A percentile compares a stretch with the other conserved stretches of the same genome.
These are phyloP conservation scores for Idaea dimidiata DNA, from an alignment of 2,888 invertebrate species.

Conservation along the genomic window DNA sequence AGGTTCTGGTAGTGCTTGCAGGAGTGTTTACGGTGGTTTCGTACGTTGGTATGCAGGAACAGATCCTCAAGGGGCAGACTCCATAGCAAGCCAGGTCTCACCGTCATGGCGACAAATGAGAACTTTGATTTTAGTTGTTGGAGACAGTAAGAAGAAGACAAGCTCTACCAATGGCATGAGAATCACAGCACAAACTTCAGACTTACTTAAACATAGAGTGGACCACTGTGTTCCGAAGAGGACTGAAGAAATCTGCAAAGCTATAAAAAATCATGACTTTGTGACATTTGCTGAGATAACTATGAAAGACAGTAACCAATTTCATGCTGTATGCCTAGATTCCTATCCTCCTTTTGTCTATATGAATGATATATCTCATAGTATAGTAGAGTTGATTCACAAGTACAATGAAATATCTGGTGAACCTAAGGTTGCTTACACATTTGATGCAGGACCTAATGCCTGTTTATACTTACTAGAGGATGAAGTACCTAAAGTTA, in stretches of 20 bases:
- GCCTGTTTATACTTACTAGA: constrained; percentile 93
- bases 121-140: constrained; percentile 93
- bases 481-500: constrained; percentile 85
- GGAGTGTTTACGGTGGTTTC: constrained; percentile 97
- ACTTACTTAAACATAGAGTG: constrained; percentile 88
- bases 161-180: constrained; percentile 96
- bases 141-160: constrained; percentile 89
- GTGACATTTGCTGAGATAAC: constrained; percentile 93
- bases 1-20: constrained; percentile 97
- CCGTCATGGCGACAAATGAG: constrained; percentile 95
- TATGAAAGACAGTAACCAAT: constrained; percentile 98
- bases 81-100: constrained; percentile 87
- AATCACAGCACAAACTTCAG: constrained; percentile 88
- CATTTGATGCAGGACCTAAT: constrained; percentile 99
- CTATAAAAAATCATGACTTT: constrained; percentile 87
- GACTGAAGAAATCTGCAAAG: constrained; percentile 74
- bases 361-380: constrained; percentile 93
- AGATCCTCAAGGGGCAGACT: constrained; percentile 85
- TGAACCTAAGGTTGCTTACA: constrained; percentile 91
- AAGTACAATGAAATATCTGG: constrained; percentile 87
- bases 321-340: constrained; percentile 96
- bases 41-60: constrained; percentile 93
- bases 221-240: constrained; percentile 87
- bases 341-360: constrained; percentile 97
- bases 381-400: constrained; percentile 90